Evolutionary conservation across 2,888 invertebrate genomes (phyloP), one percentile per base, ranked within the genome.

Genomic region (Griposia aprilina): DNA sequence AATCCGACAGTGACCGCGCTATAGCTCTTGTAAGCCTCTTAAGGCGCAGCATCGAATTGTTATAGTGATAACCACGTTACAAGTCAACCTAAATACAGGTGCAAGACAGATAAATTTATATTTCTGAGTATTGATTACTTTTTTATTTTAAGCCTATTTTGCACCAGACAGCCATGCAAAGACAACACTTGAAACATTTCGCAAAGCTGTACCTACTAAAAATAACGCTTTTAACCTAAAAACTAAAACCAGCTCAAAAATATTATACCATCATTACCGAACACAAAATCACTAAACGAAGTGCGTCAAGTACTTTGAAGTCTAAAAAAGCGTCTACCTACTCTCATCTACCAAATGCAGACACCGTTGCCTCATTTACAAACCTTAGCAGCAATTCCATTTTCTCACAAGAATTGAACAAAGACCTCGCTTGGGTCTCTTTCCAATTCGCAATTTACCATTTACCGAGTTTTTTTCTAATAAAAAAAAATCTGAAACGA

Each of bases 351-450:
- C 75, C 13, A 30, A 77, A 67, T 80, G 77, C 84, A 86, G 85
- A 87, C 86, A 87, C 75, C 78, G 81, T 71, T 78, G 81, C 84
- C 84, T 89, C 87, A 88, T 88, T 90, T 87, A 83, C 84, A 85
- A 87, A 90, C 86, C 87, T 85, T 85, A 84, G 83, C 82, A 78
- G 76, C 89, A 84, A 90, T 90, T 87, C 85, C 83, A 88, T 90
- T 90, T 89, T 90, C 89, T 87, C 83, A 65, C 80, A 68, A 87
- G 88, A 88, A 87, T 87, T 78, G 77, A 86, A 90, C 89, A 90
- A 90, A 90, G 86, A 81, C 81, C 57, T 71, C 71, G 68, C 48
- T 52, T n/a, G 77, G 83, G 85, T 84, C 83, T 83, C 74, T 82
- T 88, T 87, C 86, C 88, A 89, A 90, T 85, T 88, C 86, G 74